Evolutionary conservation across 2,113 vertebrate genomes (phyloP).

Genomic region (Ciconia stormi): DNA sequence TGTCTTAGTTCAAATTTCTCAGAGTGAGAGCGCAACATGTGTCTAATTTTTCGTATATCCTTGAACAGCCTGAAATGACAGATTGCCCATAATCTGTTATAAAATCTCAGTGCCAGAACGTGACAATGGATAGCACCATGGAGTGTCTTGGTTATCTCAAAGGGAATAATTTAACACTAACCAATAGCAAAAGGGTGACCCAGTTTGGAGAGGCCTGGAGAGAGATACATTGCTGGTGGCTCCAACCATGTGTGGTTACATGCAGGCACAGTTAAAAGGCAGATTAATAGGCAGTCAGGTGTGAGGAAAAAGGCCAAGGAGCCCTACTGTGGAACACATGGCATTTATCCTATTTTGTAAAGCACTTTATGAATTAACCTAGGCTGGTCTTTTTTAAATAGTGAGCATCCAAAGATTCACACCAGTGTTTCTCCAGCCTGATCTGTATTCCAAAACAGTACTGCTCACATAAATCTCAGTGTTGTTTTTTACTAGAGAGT

Average conservation of each 20-base stretch:
- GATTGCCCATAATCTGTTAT: slow-evolving; percentile 43
- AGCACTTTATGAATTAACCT: slow-evolving; percentile 67
- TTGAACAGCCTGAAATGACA: slow-evolving; percentile 55
- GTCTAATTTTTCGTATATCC: slow-evolving; percentile 30
- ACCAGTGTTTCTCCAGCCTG: slow-evolving; percentile 8
- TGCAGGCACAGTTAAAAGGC: slow-evolving; percentile 67
- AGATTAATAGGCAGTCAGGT: slow-evolving; percentile 74
- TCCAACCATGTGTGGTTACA: slow-evolving; percentile 56
- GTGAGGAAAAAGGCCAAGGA: slow-evolving; percentile 66
- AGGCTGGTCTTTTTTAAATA: slow-evolving; percentile 25
- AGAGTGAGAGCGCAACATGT: slow-evolving; percentile 34
- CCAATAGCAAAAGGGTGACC: slow-evolving; percentile 48
- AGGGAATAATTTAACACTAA: slow-evolving; percentile 33
- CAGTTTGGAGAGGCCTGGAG: slow-evolving; percentile 54
- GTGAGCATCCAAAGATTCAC: slow-evolving; percentile 45
- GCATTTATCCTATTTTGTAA: slow-evolving; percentile 60
- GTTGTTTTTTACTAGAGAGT: slow-evolving; percentile 12
- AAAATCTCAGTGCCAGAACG: slow-evolving; percentile 31
- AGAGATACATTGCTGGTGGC: slow-evolving; percentile 53
- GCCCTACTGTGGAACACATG: slow-evolving; percentile 53
- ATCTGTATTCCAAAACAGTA: slow-evolving; percentile 64
- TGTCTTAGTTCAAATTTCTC: neutral
- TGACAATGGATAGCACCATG: slow-evolving; percentile 31
- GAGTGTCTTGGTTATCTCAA: neutral
- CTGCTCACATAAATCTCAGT: slow-evolving; percentile 53